Base-by-base conservation (phyloP, 2,888 invertebrate species). In the Diarsia brunnea region DNA sequence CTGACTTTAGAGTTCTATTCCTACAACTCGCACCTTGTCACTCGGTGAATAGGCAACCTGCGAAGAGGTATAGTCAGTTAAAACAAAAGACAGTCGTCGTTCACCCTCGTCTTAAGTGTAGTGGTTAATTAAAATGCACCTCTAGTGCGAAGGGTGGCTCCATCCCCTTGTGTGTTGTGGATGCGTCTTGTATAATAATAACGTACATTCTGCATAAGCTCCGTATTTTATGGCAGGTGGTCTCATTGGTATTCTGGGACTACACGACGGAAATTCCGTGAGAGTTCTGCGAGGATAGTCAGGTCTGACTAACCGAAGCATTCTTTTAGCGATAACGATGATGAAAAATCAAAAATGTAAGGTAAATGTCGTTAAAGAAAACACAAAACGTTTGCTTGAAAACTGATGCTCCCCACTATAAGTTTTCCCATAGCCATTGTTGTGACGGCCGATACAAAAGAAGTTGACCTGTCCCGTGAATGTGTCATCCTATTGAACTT, bases 101-200 rank as follows among this genome's bases (percentile, higher is more conserved):
- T 3, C 63, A 21, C 73, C 82, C 85, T 31, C 51, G 24, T 31
- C 49, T 55, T 71, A 64, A n/a, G 49, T 67, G 31, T 55, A 84
- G 82, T 69, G 74, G 75, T 74, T 84, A 73, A 86, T 85, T 84
- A 84, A 81, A 84, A 85, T 85, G 81, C 81, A 71, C 60, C 81
- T 74, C 67, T 51, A 47, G 38, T 51, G 24, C 12, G 47, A 38
- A 60, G 72, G 73, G 83, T 43, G 43, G 73, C 24, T 45, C 21
- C 84, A 38, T 65, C 69, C 82, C 71, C 78, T 63, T 43, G 0
- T 16, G 27, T 19, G 16, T 21, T 16, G n/a, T 4, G 12, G 47
- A 49, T 27, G 61, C 51, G 45, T 69, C 69, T 79, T 77, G 58
- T 64, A 38, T 67, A 65, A 27, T 73, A 49, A 67, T 76, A 38